A percentile compares a stretch with the other conserved stretches of the same genome.
Conservation (phyloP, 2,113 vertebrate genomes). For the Phasianus colchicus region DNA sequence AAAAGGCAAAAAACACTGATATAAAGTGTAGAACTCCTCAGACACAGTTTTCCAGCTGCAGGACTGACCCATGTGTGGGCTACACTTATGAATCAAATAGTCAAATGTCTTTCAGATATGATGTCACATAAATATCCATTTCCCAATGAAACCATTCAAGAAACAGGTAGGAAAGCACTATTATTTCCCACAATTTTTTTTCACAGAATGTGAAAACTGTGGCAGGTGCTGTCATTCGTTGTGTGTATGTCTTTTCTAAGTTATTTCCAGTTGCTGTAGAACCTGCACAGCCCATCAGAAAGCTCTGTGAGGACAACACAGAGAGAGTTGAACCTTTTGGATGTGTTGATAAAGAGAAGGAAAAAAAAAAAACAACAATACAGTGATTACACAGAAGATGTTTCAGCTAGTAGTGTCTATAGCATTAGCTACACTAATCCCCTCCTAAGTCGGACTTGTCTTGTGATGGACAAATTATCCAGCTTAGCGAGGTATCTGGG, state of each 20-base stretch:
- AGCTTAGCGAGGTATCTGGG: slow-evolving; percentile 29
- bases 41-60: neutral
- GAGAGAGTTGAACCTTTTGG: neutral
- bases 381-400: neutral
- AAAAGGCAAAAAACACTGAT: neutral
- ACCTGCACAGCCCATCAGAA: accelerated
- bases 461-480: slow-evolving; percentile 49
- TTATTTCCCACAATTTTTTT: neutral
- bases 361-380: neutral
- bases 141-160: neutral
- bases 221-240: neutral
- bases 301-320: neutral
- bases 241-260: neutral
- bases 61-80: neutral
- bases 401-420: neutral
- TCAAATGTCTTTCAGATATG: neutral
- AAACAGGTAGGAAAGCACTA: neutral
- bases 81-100: neutral
- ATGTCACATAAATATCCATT: neutral
- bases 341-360: neutral
- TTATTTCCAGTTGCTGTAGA: neutral
- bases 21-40: neutral
- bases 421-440: slow-evolving; percentile 44
- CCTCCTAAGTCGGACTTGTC: slow-evolving; percentile 34
- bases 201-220: neutral